phyloP scores from a whole-genome alignment of 2,113 vertebrate species.

The Eidolon helvum region DNA sequence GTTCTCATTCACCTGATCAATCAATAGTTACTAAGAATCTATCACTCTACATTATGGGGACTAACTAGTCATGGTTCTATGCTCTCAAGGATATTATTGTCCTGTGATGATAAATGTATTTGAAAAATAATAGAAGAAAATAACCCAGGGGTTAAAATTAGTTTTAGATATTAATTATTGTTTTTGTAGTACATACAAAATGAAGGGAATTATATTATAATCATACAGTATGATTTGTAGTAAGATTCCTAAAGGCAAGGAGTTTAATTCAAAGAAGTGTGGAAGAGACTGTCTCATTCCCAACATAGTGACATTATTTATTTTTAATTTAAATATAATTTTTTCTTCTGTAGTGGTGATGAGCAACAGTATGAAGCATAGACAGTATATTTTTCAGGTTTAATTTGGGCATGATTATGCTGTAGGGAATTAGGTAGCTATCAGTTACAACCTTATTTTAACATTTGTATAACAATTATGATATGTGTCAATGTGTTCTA shows the following conservation, averaged over 20 bases:
- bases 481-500: not conserved
- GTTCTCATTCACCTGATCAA: not conserved
- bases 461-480: not conserved
- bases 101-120: not conserved
- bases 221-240: not conserved
- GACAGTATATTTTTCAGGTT: not conserved
- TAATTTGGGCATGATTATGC: not conserved
- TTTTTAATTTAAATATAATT: conserved; percentile 9
- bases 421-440: not conserved
- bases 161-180: not conserved
- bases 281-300: not conserved
- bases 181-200: not conserved
- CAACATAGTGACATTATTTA: not conserved
- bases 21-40: not conserved
- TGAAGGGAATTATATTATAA: not conserved
- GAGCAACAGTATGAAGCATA: not conserved
- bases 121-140: not conserved
- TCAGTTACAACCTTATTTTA: not conserved
- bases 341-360: not conserved
- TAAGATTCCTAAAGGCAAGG: not conserved
- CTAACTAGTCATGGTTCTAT: not conserved
- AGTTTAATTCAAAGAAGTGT: not conserved
- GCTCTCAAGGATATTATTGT: not conserved
- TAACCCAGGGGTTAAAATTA: not conserved
- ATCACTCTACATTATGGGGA: not conserved